phyloP scores from a whole-genome alignment of 2,113 vertebrate genomes.

The Centropristis striata region DNA sequence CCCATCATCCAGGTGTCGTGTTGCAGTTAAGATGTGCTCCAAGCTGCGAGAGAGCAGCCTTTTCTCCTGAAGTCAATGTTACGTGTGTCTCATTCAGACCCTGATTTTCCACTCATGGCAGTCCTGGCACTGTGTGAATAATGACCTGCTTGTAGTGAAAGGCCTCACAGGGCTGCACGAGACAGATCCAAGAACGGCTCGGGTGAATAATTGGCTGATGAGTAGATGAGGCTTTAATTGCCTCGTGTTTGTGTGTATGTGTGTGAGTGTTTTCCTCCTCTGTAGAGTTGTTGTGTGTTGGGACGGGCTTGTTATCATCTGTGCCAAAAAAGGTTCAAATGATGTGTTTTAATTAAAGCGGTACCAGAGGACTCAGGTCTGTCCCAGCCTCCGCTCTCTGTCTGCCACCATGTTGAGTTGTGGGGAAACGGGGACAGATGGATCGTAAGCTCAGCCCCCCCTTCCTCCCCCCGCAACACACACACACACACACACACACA shows the following conservation, averaged over 20 bases:
- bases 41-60: background rate
- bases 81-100: slow-evolving; percentile 13
- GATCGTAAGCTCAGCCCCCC: slow-evolving; percentile 52
- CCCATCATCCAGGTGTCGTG: background rate
- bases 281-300: background rate
- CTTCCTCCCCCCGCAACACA: slow-evolving; percentile 32
- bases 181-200: slow-evolving; percentile 26
- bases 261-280: background rate
- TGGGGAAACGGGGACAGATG: slow-evolving; percentile 70
- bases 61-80: background rate
- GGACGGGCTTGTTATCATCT: slow-evolving; percentile 39
- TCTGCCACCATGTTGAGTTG: slow-evolving; percentile 48
- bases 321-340: slow-evolving; percentile 45
- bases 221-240: slow-evolving; percentile 52
- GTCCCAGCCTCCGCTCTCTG: slow-evolving; percentile 38
- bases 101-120: slow-evolving; percentile 38
- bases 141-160: slow-evolving; percentile 38
- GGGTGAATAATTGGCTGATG: slow-evolving; percentile 42
- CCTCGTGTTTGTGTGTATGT: slow-evolving; percentile 5
- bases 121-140: slow-evolving; percentile 45
- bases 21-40: background rate
- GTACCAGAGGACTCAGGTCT: slow-evolving; percentile 39
- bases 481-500: slow-evolving; percentile 4
- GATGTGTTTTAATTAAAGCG: slow-evolving; percentile 72
- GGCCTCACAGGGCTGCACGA: slow-evolving; percentile 22